Base-by-base conservation (phyloP, 2,113 vertebrate genomes). In the Turnix velox region DNA sequence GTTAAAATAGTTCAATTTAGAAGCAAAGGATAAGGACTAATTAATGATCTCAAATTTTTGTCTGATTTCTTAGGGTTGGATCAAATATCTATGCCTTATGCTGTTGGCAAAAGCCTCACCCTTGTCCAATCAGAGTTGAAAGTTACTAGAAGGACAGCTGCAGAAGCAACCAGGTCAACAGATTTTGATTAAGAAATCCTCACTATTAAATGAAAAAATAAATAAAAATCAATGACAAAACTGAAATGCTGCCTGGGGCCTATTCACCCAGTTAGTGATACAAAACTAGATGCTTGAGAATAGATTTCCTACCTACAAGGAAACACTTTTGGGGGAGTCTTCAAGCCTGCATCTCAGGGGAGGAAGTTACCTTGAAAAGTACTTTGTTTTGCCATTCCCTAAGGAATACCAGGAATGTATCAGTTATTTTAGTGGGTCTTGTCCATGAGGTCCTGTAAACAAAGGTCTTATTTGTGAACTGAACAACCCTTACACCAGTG, bases 141-240 rank as follows among this genome's bases (percentile, higher is more conserved):
- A 93, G 87, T 51, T 33, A 68, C 67, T 4, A 37, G 85, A 46
- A 93, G 94, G 65, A 72, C 79, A 84, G 86, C 65, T 83, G 58
- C 80, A 69, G 84, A n/a, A 84, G 73, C 78, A 92, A 91, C 0
- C 67, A 71, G 92, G 87, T 87, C 91, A 96, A 82, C 27, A 46
- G 63, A 79, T 73, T 49, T 49, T 62, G 57, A 73, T 88, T 73
- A 88, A 86, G 83, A 92, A 95, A 93, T 92, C 69, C 65, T 80
- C 65, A 42, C 61, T 39, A n/a, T 45, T 75, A 35, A 51, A 73
- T 92, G 37, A 31, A 45, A 48, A 49, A 66, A 33, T 4, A 58
- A 42, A 49, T 10, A 61, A 68, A 84, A 57, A 69, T 51, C 43
- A 82, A 61, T 6, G 40, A 61, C 31, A 68, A 33, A 88, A 58